Base-by-base conservation (phyloP, 2,888 invertebrate species). In the Mythimna ferrago region DNA sequence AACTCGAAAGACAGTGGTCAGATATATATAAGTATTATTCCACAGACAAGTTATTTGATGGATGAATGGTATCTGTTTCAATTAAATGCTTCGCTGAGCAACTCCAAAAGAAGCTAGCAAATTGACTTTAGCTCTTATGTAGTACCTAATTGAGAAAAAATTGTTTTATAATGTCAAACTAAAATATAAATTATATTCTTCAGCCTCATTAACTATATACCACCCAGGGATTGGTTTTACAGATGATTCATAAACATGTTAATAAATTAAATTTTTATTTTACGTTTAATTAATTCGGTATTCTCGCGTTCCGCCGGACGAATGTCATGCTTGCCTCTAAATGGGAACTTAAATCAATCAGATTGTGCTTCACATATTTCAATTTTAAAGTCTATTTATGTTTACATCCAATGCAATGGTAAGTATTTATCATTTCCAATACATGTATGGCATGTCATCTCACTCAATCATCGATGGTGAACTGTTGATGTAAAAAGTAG, bases 301-400 rank as follows among this genome's bases (percentile, higher is more conserved):
- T 80, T 77, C 64, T 72, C 57, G 68, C 54, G 58, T 63, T 77
- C 26, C 54, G 16, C 11, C 58, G 41, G 44, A 72, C 61, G 69
- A 35, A 61, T 61, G 74, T 51, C 70, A 56, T 68, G 58, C 48
- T 62, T 77, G 65, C 16, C 78, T 68, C 26, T 73, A 60, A 80
- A 80, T 61, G 83, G 83, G 11, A 70, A 73, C n/a, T 78, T 82
- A 78, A 82, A 82, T 83, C 19, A 78, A 83, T 78, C 35, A 65
- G 51, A 63, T 61, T 60, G 56, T 66, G 56, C 48, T 54, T 56
- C 21, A 77, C n/a, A 63, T 66, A 69, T 71, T 58, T 62, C 4
- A 70, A 61, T 66, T 66, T 72, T 41, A 10, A 41, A 21, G 26
- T 38, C 2, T 35, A 56, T 69, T 72, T 56, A 58, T 54, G 16